These are phyloP conservation scores for Drosophila paracracens DNA, from an alignment of 2,888 invertebrate genomes.

Conservation along the genomic window DNA sequence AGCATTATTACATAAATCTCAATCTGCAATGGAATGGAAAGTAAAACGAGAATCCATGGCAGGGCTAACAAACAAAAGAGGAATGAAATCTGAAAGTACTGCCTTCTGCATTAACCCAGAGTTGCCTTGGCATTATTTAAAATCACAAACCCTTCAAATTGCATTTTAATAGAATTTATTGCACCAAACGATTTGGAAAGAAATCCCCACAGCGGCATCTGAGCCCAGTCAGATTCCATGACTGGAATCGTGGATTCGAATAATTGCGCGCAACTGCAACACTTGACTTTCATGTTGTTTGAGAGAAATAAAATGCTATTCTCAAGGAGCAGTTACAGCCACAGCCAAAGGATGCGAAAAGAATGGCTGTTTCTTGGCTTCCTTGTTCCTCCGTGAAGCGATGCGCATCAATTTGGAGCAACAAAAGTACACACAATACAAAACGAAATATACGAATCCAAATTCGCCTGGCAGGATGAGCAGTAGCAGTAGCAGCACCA, in stretches of 20 bases:
- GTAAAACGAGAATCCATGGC: constrained; percentile 19
- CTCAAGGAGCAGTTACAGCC: constrained; percentile 58
- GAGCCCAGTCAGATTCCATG: not conserved
- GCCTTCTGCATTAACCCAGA: constrained; percentile 52
- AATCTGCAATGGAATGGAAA: constrained; percentile 34
- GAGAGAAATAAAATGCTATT: constrained; percentile 73
- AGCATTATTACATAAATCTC: constrained; percentile 50
- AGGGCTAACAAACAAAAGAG: constrained; percentile 21
- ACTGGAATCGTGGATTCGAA: constrained; percentile 22
- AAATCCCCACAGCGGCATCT: constrained; percentile 46
- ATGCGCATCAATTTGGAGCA: constrained; percentile 73
- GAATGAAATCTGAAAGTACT: constrained; percentile 26
- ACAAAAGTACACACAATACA: constrained; percentile 57
- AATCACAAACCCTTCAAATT: constrained; percentile 78
- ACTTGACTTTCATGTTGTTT: constrained; percentile 78
- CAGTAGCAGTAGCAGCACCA: constrained; percentile 39
- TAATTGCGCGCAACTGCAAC: constrained; percentile 68
- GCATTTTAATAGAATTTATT: constrained; percentile 81
- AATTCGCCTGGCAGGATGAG: constrained; percentile 58
- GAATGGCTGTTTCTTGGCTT: constrained; percentile 51
- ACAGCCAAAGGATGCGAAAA: constrained; percentile 65
- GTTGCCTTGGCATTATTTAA: constrained; percentile 72
- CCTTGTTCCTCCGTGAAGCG: constrained; percentile 47
- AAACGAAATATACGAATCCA: constrained; percentile 35
- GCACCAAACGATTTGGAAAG: constrained; percentile 63